Conservation (phyloP, 2,797 vertebrate species). For the Sciaenops ocellatus region DNA sequence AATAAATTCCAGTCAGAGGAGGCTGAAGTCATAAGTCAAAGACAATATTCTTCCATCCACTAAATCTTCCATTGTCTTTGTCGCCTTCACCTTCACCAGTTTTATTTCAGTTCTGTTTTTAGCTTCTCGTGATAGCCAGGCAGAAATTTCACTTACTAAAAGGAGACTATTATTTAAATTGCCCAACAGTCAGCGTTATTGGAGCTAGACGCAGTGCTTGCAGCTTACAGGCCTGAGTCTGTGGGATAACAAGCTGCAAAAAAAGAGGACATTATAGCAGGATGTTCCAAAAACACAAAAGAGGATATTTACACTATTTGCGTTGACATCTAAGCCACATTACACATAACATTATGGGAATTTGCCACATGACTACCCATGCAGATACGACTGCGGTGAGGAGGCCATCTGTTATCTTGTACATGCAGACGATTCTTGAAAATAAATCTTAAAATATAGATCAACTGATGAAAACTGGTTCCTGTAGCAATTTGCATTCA, state of each 20-base stretch:
- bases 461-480: neutral
- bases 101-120: constrained; percentile 53
- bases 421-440: constrained; percentile 7
- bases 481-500: neutral
- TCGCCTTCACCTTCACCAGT: neutral
- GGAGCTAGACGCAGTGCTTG: neutral
- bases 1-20: constrained; percentile 17
- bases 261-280: neutral
- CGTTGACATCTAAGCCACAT: constrained; percentile 19
- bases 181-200: neutral
- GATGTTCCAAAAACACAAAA: constrained; percentile 20
- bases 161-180: neutral
- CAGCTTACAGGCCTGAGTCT: neutral
- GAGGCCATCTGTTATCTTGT: constrained; percentile 52
- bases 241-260: neutral
- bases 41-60: neutral
- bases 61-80: constrained; percentile 22
- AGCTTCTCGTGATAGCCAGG: neutral
- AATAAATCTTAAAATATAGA: constrained; percentile 14
- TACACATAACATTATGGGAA: constrained; percentile 13
- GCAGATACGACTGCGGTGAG: constrained; percentile 39
- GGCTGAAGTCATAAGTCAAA: neutral
- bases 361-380: constrained; percentile 63
- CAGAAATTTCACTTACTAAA: neutral
- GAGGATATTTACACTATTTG: constrained; percentile 28